Conservation (phyloP, 2,113 vertebrate species). For the Rhynchomys soricoides region DNA sequence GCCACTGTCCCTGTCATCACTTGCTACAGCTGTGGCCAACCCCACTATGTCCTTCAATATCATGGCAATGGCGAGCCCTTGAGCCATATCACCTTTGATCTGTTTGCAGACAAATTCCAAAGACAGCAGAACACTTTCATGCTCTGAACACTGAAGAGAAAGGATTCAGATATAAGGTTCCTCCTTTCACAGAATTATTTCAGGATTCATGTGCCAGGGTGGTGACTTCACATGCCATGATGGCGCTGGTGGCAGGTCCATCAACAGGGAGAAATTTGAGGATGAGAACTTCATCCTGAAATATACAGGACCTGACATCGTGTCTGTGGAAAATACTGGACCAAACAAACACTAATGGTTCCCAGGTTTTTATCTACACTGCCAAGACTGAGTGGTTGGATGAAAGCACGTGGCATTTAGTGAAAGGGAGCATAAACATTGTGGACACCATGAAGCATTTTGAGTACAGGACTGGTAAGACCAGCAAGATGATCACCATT, state of each 20-base stretch:
- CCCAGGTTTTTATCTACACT: background rate
- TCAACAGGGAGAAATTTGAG: background rate
- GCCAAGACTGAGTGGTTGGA: background rate
- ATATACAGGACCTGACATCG: background rate
- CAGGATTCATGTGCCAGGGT: background rate
- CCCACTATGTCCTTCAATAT: background rate
- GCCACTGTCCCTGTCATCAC: too few species aligned
- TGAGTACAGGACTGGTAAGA: background rate
- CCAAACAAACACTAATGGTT: background rate
- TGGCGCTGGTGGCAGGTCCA: background rate
- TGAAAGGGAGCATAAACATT: background rate
- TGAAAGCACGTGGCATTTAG: background rate
- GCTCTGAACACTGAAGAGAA: background rate
- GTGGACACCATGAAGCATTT: background rate
- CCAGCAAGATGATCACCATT: background rate
- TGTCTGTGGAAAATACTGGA: background rate
- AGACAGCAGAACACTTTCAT: background rate
- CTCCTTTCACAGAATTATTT: background rate
- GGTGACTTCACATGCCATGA: background rate
- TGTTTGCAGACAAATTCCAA: background rate
- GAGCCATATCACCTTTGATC: too few species aligned
- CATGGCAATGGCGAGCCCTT: background rate
- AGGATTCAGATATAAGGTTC: background rate
- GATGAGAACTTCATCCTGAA: background rate
- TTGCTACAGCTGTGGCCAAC: background rate